phyloP scores from a whole-genome alignment of 2,888 invertebrate species.

The Dioctria linearis region DNA sequence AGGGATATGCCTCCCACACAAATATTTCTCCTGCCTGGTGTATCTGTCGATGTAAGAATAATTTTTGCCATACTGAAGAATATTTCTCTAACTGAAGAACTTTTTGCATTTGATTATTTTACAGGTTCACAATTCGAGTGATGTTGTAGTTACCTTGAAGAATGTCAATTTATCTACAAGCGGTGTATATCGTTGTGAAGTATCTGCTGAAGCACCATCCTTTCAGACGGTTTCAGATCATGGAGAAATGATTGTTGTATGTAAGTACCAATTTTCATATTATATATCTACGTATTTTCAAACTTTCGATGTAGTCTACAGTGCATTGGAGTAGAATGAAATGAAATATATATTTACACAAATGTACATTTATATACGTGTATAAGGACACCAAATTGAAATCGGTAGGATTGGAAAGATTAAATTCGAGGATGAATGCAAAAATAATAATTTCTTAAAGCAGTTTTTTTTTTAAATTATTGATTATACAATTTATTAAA shows the following conservation, averaged over 20 bases:
- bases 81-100: neutral
- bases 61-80: conserved; percentile 15
- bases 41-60: conserved; percentile 86
- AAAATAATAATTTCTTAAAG: no score
- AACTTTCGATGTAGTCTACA: no score
- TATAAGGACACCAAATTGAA: no score
- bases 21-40: conserved; percentile 84
- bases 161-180: conserved; percentile 77
- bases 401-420: no score
- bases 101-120: conserved; percentile 54
- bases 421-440: no score
- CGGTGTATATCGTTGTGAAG: conserved; percentile 80
- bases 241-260: conserved; percentile 79
- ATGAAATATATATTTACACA: no score
- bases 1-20: conserved; percentile 85
- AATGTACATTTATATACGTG: no score
- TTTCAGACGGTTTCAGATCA: conserved; percentile 80
- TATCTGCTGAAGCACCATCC: conserved; percentile 80
- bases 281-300: no score
- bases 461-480: no score
- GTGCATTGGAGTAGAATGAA: no score
- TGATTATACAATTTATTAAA: no score
- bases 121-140: conserved; percentile 80
- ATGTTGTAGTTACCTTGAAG: conserved; percentile 77
- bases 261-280: conserved; percentile 72